Evolutionary conservation across 37 sponge, comb jelly and placozoan genomes (phyloP).

Genomic region (Aplysina aerophoba): DNA sequence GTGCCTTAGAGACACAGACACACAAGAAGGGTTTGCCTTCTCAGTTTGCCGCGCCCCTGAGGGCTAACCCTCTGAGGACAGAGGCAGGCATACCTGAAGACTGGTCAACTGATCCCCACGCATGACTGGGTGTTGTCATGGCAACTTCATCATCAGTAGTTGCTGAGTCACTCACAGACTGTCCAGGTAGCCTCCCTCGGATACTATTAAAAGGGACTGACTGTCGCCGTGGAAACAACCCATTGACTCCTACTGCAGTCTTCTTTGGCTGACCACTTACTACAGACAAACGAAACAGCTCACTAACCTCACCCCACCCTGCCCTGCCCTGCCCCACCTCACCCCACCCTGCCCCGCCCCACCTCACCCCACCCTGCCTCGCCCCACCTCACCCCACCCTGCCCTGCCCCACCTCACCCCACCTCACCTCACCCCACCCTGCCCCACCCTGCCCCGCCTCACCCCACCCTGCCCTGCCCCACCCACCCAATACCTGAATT

Average conservation of each 20-base stretch:
- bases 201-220: too few relatives aligned
- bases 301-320: background rate
- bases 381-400: background rate
- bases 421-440: background rate
- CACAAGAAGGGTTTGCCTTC: too few relatives aligned
- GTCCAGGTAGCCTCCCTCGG: too few relatives aligned
- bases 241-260: too few relatives aligned
- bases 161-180: background rate
- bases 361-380: background rate
- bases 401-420: background rate
- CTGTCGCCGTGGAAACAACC: too few relatives aligned
- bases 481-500: background rate
- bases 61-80: too few relatives aligned
- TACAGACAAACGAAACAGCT: too few relatives aligned
- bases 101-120: background rate
- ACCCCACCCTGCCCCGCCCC: too few relatives aligned
- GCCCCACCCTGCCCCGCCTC: background rate
- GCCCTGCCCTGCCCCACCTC: background rate
- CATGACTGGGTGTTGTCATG: background rate
- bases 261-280: too few relatives aligned
- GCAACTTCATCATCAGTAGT: constrained; percentile 24
- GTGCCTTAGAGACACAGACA: too few relatives aligned
- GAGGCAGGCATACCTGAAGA: too few relatives aligned
- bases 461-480: background rate
- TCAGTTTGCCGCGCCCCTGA: too few relatives aligned